These are phyloP conservation scores for Chondrosia reniformis DNA, from an alignment of 37 sponge, comb jelly and placozoan species.

Conservation along the genomic window DNA sequence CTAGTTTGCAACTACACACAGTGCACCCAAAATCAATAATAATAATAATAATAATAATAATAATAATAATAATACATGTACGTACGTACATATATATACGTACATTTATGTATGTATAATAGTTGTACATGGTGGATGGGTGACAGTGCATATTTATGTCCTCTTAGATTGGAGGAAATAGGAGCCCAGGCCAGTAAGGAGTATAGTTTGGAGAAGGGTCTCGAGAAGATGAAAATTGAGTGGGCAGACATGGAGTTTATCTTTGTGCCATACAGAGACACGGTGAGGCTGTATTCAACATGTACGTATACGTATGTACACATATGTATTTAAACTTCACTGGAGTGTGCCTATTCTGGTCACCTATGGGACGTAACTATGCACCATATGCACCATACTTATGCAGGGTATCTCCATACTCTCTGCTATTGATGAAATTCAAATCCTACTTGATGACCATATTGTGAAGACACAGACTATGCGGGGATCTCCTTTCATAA, in stretches of 20 bases:
- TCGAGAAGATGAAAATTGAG: conserved; percentile 95
- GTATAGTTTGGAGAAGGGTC: conserved; percentile 90
- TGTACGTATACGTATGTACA: not conserved
- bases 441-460: conserved; percentile 94
- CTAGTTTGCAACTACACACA: no score
- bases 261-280: conserved; percentile 91
- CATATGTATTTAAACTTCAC: not conserved
- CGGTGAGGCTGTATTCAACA: conserved; percentile 32
- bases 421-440: conserved; percentile 93
- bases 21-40: no score
- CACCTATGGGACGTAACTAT: not conserved
- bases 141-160: not conserved
- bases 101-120: not conserved
- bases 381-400: not conserved
- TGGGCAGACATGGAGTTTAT: conserved; percentile 84
- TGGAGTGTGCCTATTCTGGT: no score
- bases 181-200: conserved; percentile 94
- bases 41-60: no score
- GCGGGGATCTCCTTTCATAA: conserved; percentile 97
- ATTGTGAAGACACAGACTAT: conserved; percentile 97
- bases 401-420: conserved; percentile 80
- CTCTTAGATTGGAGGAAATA: conserved; percentile 82
- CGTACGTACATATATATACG: not conserved
- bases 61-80: not conserved
- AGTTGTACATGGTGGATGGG: not conserved